Evolutionary conservation across 2,113 vertebrate species (phyloP).

Genomic region (Merops nubicus): DNA sequence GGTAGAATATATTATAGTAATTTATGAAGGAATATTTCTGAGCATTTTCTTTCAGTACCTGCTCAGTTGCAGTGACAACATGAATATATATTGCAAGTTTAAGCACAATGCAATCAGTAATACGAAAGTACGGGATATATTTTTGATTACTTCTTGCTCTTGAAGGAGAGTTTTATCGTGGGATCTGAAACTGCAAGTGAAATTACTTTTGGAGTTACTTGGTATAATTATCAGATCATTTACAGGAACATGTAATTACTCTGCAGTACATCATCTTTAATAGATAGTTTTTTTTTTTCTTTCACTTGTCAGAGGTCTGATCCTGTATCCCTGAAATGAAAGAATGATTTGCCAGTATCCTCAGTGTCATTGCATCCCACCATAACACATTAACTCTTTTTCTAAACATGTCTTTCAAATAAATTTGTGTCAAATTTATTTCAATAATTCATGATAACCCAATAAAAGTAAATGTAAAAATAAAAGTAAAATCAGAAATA

Average conservation of each 20-base stretch:
- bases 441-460: background rate
- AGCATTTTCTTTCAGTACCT: background rate
- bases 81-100: background rate
- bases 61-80: background rate
- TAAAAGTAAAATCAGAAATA: background rate
- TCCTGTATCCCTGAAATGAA: background rate
- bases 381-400: background rate
- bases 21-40: background rate
- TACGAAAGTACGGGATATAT: background rate
- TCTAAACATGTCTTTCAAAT: background rate
- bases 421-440: background rate
- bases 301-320: background rate
- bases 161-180: background rate
- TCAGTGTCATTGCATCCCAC: background rate
- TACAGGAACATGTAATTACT: constrained; percentile 21
- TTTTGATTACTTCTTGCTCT: background rate
- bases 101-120: background rate
- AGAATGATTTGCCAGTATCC: background rate
- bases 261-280: background rate
- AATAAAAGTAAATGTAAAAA: background rate
- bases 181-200: background rate
- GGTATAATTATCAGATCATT: background rate
- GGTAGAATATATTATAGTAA: background rate
- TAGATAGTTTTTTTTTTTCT: background rate
- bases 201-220: constrained; percentile 18